These are phyloP conservation scores for Myotis davidii DNA, from an alignment of 2,113 vertebrate species.

Conservation along the genomic window DNA sequence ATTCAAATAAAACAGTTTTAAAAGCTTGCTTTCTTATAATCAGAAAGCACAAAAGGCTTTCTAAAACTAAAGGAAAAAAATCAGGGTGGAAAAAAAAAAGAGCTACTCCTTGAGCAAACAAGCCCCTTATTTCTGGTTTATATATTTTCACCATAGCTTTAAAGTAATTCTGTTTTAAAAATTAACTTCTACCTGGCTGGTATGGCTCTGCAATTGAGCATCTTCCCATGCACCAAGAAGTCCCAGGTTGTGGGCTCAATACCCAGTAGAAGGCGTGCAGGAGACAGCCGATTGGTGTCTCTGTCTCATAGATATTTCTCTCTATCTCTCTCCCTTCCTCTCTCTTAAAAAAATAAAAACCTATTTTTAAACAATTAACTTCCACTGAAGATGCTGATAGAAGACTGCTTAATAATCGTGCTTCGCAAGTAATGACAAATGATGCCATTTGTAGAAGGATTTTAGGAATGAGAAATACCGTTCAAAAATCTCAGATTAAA, in stretches of 20 bases:
- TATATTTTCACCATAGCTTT: neutral
- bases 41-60: conserved; percentile 60
- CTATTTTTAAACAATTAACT: conserved; percentile 9
- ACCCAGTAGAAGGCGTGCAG: no score
- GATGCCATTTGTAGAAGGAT: neutral
- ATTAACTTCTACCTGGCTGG: neutral
- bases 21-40: conserved; percentile 66
- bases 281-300: no score
- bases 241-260: no score
- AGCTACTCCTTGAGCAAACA: neutral
- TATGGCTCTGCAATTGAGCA: no score
- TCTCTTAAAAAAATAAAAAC: no score
- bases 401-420: neutral
- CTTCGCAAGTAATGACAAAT: neutral
- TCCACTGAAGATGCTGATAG: neutral
- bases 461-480: conserved; percentile 21
- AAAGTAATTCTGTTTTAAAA: conserved; percentile 55
- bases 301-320: no score
- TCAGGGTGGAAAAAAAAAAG: neutral
- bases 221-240: no score
- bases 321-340: no score
- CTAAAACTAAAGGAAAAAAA: conserved; percentile 31
- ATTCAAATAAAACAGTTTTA: conserved; percentile 76
- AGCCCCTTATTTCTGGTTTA: neutral
- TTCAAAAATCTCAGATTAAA: conserved; percentile 5